phyloP scores from a whole-genome alignment of 2,113 vertebrate genomes.

The Oncorhynchus keta region DNA sequence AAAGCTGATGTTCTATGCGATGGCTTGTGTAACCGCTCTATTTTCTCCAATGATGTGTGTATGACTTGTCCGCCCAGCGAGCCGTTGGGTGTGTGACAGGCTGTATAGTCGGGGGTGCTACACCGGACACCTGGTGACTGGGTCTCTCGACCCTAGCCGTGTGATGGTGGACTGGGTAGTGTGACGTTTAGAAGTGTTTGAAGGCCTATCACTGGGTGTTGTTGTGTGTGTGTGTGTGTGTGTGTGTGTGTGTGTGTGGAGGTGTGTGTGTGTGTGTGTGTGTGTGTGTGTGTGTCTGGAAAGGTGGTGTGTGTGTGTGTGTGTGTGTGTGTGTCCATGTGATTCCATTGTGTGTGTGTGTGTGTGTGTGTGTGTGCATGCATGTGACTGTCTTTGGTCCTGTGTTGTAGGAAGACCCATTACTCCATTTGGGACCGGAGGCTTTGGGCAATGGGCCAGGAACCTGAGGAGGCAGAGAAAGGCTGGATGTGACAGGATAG shows the following conservation, averaged over 20 bases:
- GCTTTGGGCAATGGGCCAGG: neutral
- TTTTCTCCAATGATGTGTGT: neutral
- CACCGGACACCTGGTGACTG: too few relatives aligned
- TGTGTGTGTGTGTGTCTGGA: neutral
- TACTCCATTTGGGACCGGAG: conserved; percentile 18
- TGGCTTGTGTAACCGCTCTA: conserved; percentile 21
- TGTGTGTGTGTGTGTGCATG: neutral
- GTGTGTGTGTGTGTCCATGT: too few relatives aligned
- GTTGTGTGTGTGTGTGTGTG: neutral
- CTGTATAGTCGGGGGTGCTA: too few relatives aligned
- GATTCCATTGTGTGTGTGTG: neutral
- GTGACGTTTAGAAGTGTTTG: too few relatives aligned
- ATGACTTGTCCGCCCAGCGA: neutral
- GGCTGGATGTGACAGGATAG: conserved; percentile 63
- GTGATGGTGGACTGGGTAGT: too few relatives aligned
- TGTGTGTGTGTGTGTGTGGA: too few relatives aligned
- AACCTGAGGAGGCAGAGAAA: conserved; percentile 37
- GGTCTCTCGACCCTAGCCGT: too few relatives aligned
- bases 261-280: neutral
- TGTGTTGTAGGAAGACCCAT: conserved; percentile 36
- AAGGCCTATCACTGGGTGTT: too few relatives aligned
- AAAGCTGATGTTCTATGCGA: neutral
- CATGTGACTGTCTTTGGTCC: conserved; percentile 35
- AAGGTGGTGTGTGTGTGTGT: too few relatives aligned
- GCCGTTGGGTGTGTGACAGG: too few relatives aligned